Base-by-base conservation (phyloP, 2,888 invertebrate species). In the Cyaniris semiargus region DNA sequence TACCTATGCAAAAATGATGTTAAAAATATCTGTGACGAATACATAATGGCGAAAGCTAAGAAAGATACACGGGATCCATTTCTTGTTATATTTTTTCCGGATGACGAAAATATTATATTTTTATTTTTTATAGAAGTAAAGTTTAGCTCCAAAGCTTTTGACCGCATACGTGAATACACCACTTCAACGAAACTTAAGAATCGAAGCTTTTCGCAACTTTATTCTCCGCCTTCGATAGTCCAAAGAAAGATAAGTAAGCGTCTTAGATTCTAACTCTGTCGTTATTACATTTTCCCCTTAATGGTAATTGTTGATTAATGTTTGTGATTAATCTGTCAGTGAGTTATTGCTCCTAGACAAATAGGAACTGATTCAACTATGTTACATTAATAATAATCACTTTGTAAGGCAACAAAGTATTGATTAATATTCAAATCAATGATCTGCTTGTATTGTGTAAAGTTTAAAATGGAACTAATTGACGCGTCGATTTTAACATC, bases 281-380 rank as follows among this genome's bases (percentile, higher is more conserved):
- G 78, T 76, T 78, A 78, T 66, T 74, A 74, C 27, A 74, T 74
- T 53, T 74, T 53, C 74, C 74, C 74, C 48, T 15, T 74, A 74
- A 74, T 31, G 53, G 78, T 81, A 80, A 80, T 81, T 76, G 79
- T 80, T 80, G 81, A 80, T 79, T 81, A 80, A 81, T 80, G 77
- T 80, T 76, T 78, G 75, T 80, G 80, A 81, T 79, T 79, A 80
- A 78, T 79, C 78, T 79, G 80, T 78, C 80, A 80, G 27, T 77
- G 58, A 77, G 56, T 71, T 77, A 72, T 72, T 38, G 76, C 38
- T 3, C 34, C 21, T 21, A 58, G 71, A 71, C 71, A 76, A 76
- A 76, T 76, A 71, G 76, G 56, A 58, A 71, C 34, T 70, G 74
- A 74, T 48, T 74, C 74, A 74, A 74, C 53, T 74, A 74, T 48